Base-by-base conservation (phyloP, 37 sponge, comb jelly and placozoan species). In the Tethya wilhelma region DNA sequence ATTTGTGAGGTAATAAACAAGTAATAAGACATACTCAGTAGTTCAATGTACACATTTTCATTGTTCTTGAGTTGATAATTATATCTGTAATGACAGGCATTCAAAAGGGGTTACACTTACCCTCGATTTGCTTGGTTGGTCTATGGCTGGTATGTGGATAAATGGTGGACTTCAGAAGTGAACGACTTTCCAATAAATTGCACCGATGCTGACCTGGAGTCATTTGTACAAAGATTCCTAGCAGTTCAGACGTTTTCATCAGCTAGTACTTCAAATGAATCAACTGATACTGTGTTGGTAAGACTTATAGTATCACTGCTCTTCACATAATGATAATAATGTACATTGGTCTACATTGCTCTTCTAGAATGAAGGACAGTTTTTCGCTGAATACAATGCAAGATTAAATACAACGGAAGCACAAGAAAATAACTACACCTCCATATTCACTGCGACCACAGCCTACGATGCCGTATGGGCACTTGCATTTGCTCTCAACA, bases 391-490 rank as follows among this genome's bases (percentile, higher is more conserved):
- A 4, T 67, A 67, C 23, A 6, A 8, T 37, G 40, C 6, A 31
- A 30, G 40, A 36, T 23, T 67, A 7, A 67, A 67, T 37, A 37
- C 38, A 30, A 37, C 40, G 34, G 68, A 30, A 32, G 63, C 26
- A 7, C 22, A 60, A 25, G 28, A 14, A 9, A 49, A 60, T n/a
- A 60, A 60, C 63, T 29, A 55, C 56, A 49, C 30, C 32, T 30
- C 28, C 53, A 29, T 7, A 5, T 29, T 8, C 6, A 56, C 26
- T 5, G 29, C 29, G 1, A 14, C 33, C 19, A 0, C 65, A 12
- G 75, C 84, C 8, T 84, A 75, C 37, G 84, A 84, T 65, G 76
- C 76, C 1, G 38, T 72, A 19, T 84, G 84, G 84, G 36, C 76
- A 14, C n/a, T 84, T n/a, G 84, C 84, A 25, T 44, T 75, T 17